phyloP scores from a whole-genome alignment of 64 coral and sea anemone species.

The Catalaphyllia jardinei region DNA sequence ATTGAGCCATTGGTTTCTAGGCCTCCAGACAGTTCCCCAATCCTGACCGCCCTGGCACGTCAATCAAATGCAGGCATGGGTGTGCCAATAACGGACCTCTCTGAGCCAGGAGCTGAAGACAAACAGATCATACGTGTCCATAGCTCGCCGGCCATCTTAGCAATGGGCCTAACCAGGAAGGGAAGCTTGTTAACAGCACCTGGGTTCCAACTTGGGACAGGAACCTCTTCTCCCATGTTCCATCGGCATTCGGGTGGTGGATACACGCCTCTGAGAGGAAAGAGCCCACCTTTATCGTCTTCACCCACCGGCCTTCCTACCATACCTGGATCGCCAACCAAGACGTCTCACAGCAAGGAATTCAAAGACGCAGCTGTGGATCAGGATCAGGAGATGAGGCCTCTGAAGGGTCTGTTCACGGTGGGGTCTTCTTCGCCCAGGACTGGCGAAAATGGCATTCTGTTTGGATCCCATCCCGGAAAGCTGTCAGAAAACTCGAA shows the following conservation, averaged over 20 bases:
- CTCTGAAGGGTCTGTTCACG: constrained; percentile 72
- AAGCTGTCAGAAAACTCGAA: not conserved
- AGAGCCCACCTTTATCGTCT: constrained; percentile 27
- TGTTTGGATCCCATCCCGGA: not conserved
- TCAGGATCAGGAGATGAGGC: constrained; percentile 61
- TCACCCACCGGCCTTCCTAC: constrained; percentile 72
- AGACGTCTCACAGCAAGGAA: constrained; percentile 51
- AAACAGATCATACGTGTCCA: constrained; percentile 90
- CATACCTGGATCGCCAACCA: constrained; percentile 88
- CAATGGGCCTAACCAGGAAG: constrained; percentile 70
- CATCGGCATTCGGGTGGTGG: constrained; percentile 27
- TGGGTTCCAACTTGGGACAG: constrained; percentile 51
- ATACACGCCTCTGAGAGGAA: constrained; percentile 31
- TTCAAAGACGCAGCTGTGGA: constrained; percentile 9
- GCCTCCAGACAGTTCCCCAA: constrained; percentile 32
- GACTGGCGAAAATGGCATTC: not conserved
- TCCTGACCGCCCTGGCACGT: constrained; percentile 73
- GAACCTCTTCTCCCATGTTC: constrained; percentile 23
- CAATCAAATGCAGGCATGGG: constrained; percentile 56
- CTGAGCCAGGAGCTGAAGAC: constrained; percentile 44
- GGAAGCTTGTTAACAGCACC: constrained; percentile 56
- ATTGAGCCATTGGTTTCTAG: constrained; percentile 48
- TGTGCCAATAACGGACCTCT: constrained; percentile 36
- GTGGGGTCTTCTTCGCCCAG: constrained; percentile 58
- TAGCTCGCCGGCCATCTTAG: constrained; percentile 84